Conservation (phyloP, 1,140 invertebrate genomes). For the Brachionus koreanus region DNA sequence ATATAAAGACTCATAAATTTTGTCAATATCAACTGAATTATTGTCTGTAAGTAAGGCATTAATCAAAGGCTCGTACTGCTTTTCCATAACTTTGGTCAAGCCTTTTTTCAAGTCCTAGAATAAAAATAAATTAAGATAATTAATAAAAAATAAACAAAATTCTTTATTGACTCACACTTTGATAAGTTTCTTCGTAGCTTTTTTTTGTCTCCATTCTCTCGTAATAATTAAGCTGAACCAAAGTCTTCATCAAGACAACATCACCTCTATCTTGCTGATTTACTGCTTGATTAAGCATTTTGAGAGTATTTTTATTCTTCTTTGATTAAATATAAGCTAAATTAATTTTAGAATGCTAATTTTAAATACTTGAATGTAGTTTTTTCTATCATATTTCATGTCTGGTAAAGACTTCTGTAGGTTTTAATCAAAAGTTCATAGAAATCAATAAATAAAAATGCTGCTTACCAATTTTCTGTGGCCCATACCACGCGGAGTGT, state of each 20-base stretch:
- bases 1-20: conserved; percentile 38
- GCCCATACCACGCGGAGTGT: conserved; percentile 34
- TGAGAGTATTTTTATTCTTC: conserved; percentile 3
- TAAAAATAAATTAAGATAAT: not conserved
- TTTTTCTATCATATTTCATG: not conserved
- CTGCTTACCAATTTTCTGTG: conserved; percentile 20
- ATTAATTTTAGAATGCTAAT: not conserved
- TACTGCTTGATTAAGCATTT: conserved; percentile 42
- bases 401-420: conserved; percentile 33
- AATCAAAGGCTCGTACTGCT: conserved; percentile 33
- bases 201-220: conserved; percentile 44
- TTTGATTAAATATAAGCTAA: not conserved
- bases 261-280: conserved; percentile 32
- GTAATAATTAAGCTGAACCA: conserved; percentile 18
- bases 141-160: not conserved
- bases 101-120: conserved; percentile 43
- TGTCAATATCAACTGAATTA: conserved; percentile 19
- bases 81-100: conserved; percentile 30
- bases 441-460: not conserved
- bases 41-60: conserved; percentile 20
- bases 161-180: not conserved
- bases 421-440: not conserved
- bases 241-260: conserved; percentile 42
- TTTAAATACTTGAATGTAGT: not conserved
- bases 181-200: conserved; percentile 37